phyloP scores from a whole-genome alignment of 1,140 invertebrate genomes.

The Panagrolaimus sp. region DNA sequence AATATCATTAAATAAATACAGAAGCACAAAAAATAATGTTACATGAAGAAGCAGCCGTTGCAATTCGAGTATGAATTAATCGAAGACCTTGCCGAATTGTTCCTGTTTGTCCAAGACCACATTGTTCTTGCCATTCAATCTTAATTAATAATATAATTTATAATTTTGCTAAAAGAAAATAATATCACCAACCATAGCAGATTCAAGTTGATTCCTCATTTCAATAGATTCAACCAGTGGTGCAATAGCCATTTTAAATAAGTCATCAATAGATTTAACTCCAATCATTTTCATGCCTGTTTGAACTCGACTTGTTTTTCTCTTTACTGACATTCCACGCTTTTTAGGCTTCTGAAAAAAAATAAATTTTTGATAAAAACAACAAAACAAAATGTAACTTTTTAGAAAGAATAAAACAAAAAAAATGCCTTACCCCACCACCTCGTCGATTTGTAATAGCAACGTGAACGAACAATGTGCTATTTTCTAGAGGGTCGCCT shows the following conservation, averaged over 20 bases:
- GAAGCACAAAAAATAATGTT: conserved; percentile 19
- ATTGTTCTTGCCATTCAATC: conserved; percentile 55
- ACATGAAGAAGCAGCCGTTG: conserved; percentile 44
- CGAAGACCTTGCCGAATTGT: conserved; percentile 54
- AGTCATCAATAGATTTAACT: conserved; percentile 61
- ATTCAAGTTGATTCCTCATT: conserved; percentile 45
- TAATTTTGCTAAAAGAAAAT: not conserved
- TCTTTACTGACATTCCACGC: conserved; percentile 58
- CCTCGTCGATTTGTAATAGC: conserved; percentile 65
- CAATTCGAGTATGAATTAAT: conserved; percentile 43
- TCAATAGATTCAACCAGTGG: conserved; percentile 56
- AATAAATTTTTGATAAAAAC: conserved; percentile 19
- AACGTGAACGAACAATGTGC: conserved; percentile 66
- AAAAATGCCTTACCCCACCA: conserved; percentile 60
- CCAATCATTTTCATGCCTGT: conserved; percentile 60
- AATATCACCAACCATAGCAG: conserved; percentile 37
- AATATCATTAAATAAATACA: not conserved
- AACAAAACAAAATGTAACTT: conserved; percentile 11
- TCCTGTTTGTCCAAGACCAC: conserved; percentile 50
- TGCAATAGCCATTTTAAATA: conserved; percentile 60
- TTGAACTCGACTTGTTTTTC: conserved; percentile 48
- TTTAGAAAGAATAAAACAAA: not conserved
- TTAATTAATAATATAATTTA: conserved; percentile 8
- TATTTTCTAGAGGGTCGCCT: conserved; percentile 64
- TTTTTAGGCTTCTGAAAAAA: conserved; percentile 55